These are phyloP conservation scores for Agonopterix heracliana DNA, from an alignment of 2,888 invertebrate genomes.

Conservation along the genomic window DNA sequence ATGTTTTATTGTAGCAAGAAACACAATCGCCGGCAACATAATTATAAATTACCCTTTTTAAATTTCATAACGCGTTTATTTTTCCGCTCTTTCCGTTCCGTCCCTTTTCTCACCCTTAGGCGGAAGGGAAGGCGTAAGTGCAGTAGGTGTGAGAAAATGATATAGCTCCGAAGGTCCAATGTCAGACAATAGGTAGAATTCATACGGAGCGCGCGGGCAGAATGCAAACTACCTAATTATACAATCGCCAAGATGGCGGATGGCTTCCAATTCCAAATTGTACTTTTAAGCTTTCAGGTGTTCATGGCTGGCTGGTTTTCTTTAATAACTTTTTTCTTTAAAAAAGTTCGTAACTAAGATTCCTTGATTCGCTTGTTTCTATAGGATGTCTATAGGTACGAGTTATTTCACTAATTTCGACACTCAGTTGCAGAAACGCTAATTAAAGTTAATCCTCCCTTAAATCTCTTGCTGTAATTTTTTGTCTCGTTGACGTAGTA, in stretches of 20 bases:
- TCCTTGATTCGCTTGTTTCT: not conserved
- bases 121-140: slow-evolving; percentile 30
- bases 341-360: not conserved
- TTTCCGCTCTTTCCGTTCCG: slow-evolving; percentile 34
- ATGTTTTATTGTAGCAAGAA: no score
- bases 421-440: no score
- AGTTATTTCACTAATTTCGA: no score
- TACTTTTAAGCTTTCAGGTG: slow-evolving; percentile 37
- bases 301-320: slow-evolving; percentile 32
- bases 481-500: no score
- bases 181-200: slow-evolving; percentile 76
- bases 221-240: slow-evolving; percentile 73
- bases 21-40: slow-evolving; percentile 8
- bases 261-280: slow-evolving; percentile 24
- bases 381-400: no score
- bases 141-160: slow-evolving; percentile 67
- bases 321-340: slow-evolving; percentile 9
- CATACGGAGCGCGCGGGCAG: slow-evolving; percentile 59
- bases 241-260: slow-evolving; percentile 59
- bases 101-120: slow-evolving; percentile 24
- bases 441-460: no score
- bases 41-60: slow-evolving; percentile 36
- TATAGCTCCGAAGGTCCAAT: slow-evolving; percentile 72
- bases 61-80: slow-evolving; percentile 54
- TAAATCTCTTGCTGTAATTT: no score